A percentile compares a stretch with the other conserved stretches of the same genome.
phyloP scores from a whole-genome alignment of 1,140 invertebrate genomes.

The Hyphantria cunea region DNA sequence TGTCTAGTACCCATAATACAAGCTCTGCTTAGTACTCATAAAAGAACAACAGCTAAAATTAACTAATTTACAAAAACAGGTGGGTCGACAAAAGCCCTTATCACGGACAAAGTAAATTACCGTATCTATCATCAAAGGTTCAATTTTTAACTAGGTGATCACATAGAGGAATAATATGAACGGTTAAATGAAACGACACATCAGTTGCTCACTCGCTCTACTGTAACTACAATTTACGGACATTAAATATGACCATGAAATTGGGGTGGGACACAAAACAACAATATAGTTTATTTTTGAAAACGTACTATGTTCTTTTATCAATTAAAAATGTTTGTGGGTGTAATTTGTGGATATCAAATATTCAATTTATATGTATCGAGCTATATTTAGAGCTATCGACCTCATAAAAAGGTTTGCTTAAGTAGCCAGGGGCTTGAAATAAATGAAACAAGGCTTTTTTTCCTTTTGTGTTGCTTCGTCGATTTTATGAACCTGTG shows the following conservation, averaged over 20 bases:
- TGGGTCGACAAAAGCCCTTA: conserved; percentile 5
- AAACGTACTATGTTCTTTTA: too few relatives aligned
- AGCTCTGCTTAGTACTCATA: too few relatives aligned
- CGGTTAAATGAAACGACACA: conserved; percentile 20
- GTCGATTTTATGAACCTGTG: too few relatives aligned
- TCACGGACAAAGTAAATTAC: conserved; percentile 1
- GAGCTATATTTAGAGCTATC: too few relatives aligned
- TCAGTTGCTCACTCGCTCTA: conserved; percentile 17
- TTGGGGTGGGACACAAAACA: conserved; percentile 1
- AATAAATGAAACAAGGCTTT: too few relatives aligned
- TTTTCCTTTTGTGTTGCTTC: too few relatives aligned
- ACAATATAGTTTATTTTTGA: conserved; percentile 2
- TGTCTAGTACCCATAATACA: too few relatives aligned
- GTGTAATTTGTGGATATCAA: too few relatives aligned
- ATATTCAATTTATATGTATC: too few relatives aligned
- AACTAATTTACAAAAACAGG: background rate
- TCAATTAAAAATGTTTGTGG: too few relatives aligned
- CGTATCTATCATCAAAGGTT: conserved; percentile 6
- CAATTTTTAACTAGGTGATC: conserved; percentile 6
- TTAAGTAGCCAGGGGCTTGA: too few relatives aligned
- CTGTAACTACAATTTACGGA: conserved; percentile 27
- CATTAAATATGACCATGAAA: conserved; percentile 21
- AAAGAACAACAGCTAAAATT: background rate
- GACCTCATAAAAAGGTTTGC: too few relatives aligned
- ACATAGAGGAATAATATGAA: background rate